Evolutionary conservation across 2,888 invertebrate species (phyloP).

Genomic region (Tinea semifulvella): DNA sequence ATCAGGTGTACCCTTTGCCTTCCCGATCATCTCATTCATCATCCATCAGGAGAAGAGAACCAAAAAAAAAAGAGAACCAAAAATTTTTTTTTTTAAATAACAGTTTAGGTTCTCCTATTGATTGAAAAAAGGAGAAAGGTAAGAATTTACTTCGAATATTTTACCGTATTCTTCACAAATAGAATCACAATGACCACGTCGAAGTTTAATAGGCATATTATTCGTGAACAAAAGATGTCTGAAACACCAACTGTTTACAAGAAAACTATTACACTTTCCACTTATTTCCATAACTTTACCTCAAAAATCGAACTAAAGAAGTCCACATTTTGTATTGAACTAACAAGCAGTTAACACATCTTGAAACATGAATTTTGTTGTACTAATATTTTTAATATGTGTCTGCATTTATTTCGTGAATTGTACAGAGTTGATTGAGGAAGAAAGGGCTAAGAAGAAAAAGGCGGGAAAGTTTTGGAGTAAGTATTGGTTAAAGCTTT

Average conservation of each 20-base stretch:
- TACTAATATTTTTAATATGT: constrained; percentile 33
- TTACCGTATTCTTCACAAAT: constrained; percentile 3
- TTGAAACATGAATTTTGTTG: constrained; percentile 30
- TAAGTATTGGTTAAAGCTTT: constrained; percentile 27
- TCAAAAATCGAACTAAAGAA: not conserved
- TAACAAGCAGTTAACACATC: not conserved
- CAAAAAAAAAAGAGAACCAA: too few species aligned
- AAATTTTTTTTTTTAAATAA: too few species aligned
- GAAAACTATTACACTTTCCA: constrained; percentile 10
- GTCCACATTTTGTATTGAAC: not conserved
- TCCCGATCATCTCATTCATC: too few species aligned
- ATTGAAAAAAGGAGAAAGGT: too few species aligned
- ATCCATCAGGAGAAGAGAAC: too few species aligned
- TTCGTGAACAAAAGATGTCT: not conserved
- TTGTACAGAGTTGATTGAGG: constrained; percentile 33
- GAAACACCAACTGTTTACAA: too few species aligned
- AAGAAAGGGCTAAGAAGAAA: constrained; percentile 44
- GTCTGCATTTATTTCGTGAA: constrained; percentile 46
- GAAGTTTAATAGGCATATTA: not conserved
- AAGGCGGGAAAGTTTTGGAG: constrained; percentile 41
- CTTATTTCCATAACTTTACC: constrained; percentile 12
- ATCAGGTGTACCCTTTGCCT: too few species aligned
- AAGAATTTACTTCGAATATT: too few species aligned
- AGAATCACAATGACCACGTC: not conserved
- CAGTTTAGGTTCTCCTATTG: too few species aligned